Base-by-base conservation (phyloP, 2,888 invertebrate genomes). In the Heliconius erato region DNA sequence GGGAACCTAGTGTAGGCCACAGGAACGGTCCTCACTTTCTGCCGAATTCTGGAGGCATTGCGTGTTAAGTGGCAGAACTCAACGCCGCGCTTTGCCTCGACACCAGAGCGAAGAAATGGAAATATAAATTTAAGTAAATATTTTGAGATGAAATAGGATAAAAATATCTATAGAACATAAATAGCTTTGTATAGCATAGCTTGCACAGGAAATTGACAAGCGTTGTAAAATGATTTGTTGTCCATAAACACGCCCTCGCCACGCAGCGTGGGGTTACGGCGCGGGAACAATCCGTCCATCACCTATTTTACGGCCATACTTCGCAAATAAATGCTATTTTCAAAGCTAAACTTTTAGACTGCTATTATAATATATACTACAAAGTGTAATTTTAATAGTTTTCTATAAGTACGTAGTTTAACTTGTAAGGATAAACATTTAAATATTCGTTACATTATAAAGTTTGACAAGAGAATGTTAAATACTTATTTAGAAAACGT, bases 291-390 rank as follows among this genome's bases (percentile, higher is more conserved):
- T 80, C 79, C 79, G 82, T 85, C 82, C 85, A 74, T 82, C 82
- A 77, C 67, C 63, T 49, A 80, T 78, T 84, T 85, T 84, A 84
- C 83, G 80, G 80, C 54, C 83, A 83, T 80, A 79, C 83, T 84
- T 78, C 71, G 63, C 65, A 59, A 67, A 81, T 74, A 74, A 77
- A 84, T 80, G 84, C 81, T 67, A 84, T 82, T 83, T 84, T 63
- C 74, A 72, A 82, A 82, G 72, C 69, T 78, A 74, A 77, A 80
- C 79, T 84, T 74, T 71, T 74, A 83, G 77, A 76, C 78, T 79
- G 81, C 74, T 63, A 82, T 77, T 78, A 68, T 81, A 81, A 81
- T 82, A 74, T 63, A 74, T 35, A 74, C 82, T 49, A 76, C 80
- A 81, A 83, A 83, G 80, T 81, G 79, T 79, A 78, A 40, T 67